A percentile compares a stretch with the other conserved stretches of the same genome.
Conservation (phyloP, 2,113 vertebrate genomes). For the Lagopus muta region DNA sequence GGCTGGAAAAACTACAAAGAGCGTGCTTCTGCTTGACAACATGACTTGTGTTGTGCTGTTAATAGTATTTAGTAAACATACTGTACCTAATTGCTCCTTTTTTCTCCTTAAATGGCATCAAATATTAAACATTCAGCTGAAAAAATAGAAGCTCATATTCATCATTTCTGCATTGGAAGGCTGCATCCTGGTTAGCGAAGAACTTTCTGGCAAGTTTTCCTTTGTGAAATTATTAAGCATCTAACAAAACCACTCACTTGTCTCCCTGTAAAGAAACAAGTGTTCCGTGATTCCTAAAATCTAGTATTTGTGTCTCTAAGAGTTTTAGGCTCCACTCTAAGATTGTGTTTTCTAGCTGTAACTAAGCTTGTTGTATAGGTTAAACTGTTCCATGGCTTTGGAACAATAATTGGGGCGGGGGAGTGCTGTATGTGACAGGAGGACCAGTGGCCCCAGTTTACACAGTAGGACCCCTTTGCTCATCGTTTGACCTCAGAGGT, state of each 20-base stretch:
- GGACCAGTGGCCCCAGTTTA: neutral
- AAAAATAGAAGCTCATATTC: neutral
- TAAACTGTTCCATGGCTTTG: neutral
- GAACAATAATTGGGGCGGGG: neutral
- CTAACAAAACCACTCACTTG: neutral
- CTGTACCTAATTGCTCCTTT: neutral
- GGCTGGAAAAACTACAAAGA: slow-evolving; percentile 80
- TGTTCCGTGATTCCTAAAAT: neutral
- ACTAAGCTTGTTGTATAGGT: neutral
- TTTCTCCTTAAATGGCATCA: slow-evolving; percentile 24
- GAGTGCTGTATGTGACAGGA: neutral
- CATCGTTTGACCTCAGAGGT: neutral
- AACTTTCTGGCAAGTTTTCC: neutral
- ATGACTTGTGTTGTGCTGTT: neutral
- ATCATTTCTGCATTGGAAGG: neutral
- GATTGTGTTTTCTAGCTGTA: neutral
- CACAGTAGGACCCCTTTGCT: neutral
- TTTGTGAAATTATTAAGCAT: neutral
- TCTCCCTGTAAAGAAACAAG: neutral
- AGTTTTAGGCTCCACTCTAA: neutral
- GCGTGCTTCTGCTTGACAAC: slow-evolving; percentile 50
- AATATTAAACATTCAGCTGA: neutral
- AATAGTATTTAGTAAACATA: slow-evolving; percentile 51
- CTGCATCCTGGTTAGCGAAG: neutral
- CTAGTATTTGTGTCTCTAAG: neutral